phyloP scores from a whole-genome alignment of 2,797 vertebrate species.

The Eulemur mongoz region DNA sequence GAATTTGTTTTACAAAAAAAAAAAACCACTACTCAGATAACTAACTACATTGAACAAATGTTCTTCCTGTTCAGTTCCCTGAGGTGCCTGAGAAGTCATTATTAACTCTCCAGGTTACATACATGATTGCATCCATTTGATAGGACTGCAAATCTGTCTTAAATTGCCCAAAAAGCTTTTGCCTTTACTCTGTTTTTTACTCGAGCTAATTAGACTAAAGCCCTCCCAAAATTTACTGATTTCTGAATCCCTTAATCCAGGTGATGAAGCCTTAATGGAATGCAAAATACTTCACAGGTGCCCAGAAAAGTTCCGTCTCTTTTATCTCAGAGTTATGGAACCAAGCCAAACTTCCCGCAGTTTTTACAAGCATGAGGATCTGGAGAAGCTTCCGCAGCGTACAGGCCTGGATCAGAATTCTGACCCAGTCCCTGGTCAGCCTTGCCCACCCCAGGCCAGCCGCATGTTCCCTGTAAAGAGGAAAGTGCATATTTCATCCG shows the following conservation, averaged over 20 bases:
- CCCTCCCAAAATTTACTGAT: conserved; percentile 30
- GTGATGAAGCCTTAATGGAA: conserved; percentile 51
- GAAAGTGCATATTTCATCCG: neutral
- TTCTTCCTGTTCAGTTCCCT: neutral
- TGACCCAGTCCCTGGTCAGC: neutral
- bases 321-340: neutral
- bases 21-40: neutral
- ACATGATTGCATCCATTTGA: conserved; percentile 61
- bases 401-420: neutral
- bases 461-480: neutral
- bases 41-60: conserved; percentile 55
- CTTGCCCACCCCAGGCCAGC: neutral
- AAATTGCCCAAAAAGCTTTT: conserved; percentile 50
- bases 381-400: neutral
- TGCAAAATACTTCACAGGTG: conserved; percentile 52
- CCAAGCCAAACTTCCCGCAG: neutral
- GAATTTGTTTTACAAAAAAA: conserved; percentile 22
- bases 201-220: conserved; percentile 49
- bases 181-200: neutral
- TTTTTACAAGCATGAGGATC: neutral
- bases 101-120: conserved; percentile 56
- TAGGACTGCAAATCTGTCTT: conserved; percentile 57
- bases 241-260: conserved; percentile 54
- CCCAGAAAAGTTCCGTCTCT: neutral
- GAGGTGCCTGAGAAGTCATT: conserved; percentile 51